Percentiles rank a stretch among this genome's conserved stretches.
These are phyloP conservation scores for Hyposmocoma kahamanoa DNA, from an alignment of 1,140 invertebrate species.

Conservation along the genomic window DNA sequence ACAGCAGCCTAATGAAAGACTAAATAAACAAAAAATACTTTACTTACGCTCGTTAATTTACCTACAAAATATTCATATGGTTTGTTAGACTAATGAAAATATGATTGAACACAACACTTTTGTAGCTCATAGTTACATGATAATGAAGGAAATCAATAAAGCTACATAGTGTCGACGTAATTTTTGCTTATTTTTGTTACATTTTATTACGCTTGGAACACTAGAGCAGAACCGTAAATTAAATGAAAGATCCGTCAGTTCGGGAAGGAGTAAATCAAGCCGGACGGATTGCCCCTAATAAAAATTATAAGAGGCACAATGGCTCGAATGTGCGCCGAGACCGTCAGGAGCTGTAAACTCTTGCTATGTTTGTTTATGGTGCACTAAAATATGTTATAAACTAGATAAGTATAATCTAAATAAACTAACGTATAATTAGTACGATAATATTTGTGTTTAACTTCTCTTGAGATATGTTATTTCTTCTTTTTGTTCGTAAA, in stretches of 20 bases:
- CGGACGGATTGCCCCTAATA: conserved; percentile 72
- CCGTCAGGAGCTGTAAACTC: conserved; percentile 67
- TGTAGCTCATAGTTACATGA: background rate
- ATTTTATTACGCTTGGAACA: conserved; percentile 65
- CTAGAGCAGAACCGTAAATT: conserved; percentile 68
- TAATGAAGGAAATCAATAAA: background rate
- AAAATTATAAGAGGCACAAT: conserved; percentile 73
- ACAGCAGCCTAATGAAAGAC: too few species aligned
- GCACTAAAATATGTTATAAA: conserved; percentile 73
- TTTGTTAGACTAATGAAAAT: too few species aligned
- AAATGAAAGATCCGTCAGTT: conserved; percentile 72
- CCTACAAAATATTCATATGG: too few species aligned
- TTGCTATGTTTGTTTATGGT: conserved; percentile 71
- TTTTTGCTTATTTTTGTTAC: conserved; percentile 67
- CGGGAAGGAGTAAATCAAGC: conserved; percentile 71
- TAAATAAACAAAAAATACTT: too few species aligned
- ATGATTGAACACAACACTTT: too few species aligned
- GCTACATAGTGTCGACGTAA: conserved; percentile 26
- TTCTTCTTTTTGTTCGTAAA: conserved; percentile 23
- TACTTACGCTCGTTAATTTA: too few species aligned
- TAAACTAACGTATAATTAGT: conserved; percentile 68
- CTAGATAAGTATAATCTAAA: conserved; percentile 70
- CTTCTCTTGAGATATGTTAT: conserved; percentile 20
- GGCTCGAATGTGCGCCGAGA: conserved; percentile 58
- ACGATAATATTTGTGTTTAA: conserved; percentile 47